A percentile compares a stretch with the other conserved stretches of the same genome.
These are phyloP conservation scores for Drosophila pseudoobscura DNA, from an alignment of 1,140 invertebrate genomes.

Conservation along the genomic window DNA sequence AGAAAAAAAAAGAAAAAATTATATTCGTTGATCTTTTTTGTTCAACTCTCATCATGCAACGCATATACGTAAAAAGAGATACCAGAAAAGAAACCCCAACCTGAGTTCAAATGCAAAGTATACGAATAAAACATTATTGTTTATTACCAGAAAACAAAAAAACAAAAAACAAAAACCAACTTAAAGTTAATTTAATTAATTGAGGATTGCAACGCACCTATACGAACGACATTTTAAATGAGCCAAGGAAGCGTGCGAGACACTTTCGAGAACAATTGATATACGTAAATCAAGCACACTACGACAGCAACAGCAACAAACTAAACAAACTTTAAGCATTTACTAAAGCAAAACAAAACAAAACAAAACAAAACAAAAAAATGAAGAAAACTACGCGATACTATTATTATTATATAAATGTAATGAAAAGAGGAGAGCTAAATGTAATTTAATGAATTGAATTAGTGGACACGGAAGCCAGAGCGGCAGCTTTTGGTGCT, in stretches of 20 bases:
- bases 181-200: slow-evolving; percentile 79
- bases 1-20: slow-evolving; percentile 27
- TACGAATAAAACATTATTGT: slow-evolving; percentile 81
- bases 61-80: slow-evolving; percentile 74
- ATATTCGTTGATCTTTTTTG: slow-evolving; percentile 49
- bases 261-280: slow-evolving; percentile 52
- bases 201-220: slow-evolving; percentile 71
- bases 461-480: slow-evolving; percentile 41
- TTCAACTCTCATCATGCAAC: slow-evolving; percentile 69
- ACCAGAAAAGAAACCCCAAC: slow-evolving; percentile 69
- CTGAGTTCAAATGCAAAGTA: slow-evolving; percentile 84
- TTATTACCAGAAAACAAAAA: slow-evolving; percentile 46
- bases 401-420: slow-evolving; percentile 57
- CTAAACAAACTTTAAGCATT: slow-evolving; percentile 72
- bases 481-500: slow-evolving; percentile 61
- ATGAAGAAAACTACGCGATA: slow-evolving; percentile 57
- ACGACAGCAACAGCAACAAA: slow-evolving; percentile 39
- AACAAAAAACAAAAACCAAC: slow-evolving; percentile 39
- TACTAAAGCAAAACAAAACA: slow-evolving; percentile 61
- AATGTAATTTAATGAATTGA: slow-evolving; percentile 56
- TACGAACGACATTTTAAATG: slow-evolving; percentile 80
- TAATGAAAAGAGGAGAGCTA: slow-evolving; percentile 53
- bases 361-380: too few species aligned
- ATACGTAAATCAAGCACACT: slow-evolving; percentile 56
- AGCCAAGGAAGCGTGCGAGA: slow-evolving; percentile 55